These are phyloP conservation scores for Caenorhabditis doughertyi DNA, from an alignment of 2,888 invertebrate genomes.

Conservation along the genomic window DNA sequence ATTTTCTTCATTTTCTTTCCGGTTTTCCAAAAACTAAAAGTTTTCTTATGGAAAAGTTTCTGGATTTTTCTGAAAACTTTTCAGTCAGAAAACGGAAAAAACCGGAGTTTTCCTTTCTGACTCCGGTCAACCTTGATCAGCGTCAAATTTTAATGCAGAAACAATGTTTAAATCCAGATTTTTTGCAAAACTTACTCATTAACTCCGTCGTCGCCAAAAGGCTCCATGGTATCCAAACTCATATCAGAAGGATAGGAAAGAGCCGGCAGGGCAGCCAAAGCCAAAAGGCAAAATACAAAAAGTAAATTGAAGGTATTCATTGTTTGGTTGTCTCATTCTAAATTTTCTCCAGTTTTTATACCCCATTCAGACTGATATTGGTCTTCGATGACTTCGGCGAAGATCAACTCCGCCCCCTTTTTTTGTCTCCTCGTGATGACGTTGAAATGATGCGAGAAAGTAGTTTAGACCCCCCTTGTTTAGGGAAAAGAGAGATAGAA, in stretches of 20 bases:
- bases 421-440: neutral
- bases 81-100: too few species aligned
- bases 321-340: neutral
- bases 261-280: slow-evolving; percentile 2
- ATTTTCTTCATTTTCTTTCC: too few species aligned
- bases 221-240: neutral
- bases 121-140: too few species aligned
- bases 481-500: too few species aligned
- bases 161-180: too few species aligned
- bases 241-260: slow-evolving; percentile 16
- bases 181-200: slow-evolving; percentile 31
- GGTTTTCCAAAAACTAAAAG: too few species aligned
- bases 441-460: neutral
- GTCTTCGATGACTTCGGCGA: slow-evolving; percentile 24
- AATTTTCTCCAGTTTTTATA: neutral
- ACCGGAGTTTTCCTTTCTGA: too few species aligned
- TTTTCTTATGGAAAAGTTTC: too few species aligned
- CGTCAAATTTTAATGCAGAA: too few species aligned
- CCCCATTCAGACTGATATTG: neutral
- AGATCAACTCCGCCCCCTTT: neutral
- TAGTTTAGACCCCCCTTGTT: too few species aligned
- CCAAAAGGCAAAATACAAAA: slow-evolving; percentile 23
- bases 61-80: too few species aligned
- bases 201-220: neutral
- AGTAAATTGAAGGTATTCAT: slow-evolving; percentile 22